phyloP scores from a whole-genome alignment of 2,888 invertebrate species.

The Hedya salicella region DNA sequence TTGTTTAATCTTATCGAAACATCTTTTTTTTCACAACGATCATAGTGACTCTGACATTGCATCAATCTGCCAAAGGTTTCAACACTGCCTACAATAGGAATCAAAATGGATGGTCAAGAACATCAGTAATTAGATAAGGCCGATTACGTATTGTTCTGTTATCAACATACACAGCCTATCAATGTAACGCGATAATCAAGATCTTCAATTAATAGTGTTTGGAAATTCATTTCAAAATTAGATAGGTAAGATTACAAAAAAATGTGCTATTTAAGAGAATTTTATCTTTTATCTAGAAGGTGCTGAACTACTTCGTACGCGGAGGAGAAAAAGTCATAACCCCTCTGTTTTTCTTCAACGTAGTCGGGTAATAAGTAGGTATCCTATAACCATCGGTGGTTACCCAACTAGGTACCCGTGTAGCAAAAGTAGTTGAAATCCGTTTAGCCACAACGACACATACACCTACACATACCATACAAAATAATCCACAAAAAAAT shows the following conservation, averaged over 20 bases:
- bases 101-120: slow-evolving; percentile 30
- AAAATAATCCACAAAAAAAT: too few relatives aligned
- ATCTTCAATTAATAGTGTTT: slow-evolving; percentile 10
- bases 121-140: slow-evolving; percentile 29
- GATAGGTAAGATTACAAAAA: slow-evolving; percentile 11
- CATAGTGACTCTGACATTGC: slow-evolving; percentile 17
- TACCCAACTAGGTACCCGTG: too few relatives aligned
- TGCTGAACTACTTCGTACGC: too few relatives aligned
- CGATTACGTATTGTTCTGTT: slow-evolving; percentile 25
- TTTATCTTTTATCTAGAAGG: too few relatives aligned
- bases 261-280: too few relatives aligned
- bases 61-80: slow-evolving; percentile 21
- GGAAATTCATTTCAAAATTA: slow-evolving; percentile 5
- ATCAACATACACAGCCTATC: slow-evolving; percentile 19
- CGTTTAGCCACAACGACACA: too few relatives aligned
- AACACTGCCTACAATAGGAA: slow-evolving; percentile 26
- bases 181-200: slow-evolving; percentile 18
- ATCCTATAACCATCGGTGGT: too few relatives aligned
- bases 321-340: too few relatives aligned
- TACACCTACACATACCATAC: too few relatives aligned
- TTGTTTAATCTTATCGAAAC: background rate
- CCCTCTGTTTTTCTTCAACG: too few relatives aligned
- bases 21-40: background rate
- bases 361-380: too few relatives aligned
- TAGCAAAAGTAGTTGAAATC: too few relatives aligned